phyloP scores from a whole-genome alignment of 2,113 vertebrate species.

The Rissa tridactyla region DNA sequence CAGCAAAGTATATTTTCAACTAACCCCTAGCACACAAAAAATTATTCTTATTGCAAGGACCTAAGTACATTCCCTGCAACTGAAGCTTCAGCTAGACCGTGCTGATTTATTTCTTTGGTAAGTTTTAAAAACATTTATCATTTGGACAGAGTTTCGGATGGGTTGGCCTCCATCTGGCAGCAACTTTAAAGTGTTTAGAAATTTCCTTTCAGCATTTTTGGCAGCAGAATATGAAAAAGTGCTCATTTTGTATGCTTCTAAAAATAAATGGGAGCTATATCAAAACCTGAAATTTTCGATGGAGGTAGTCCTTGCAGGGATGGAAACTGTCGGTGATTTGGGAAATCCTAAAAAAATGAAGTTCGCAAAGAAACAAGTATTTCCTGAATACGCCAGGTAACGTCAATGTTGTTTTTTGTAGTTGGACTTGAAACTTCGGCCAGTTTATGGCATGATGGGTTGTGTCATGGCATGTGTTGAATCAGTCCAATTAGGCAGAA shows the following conservation, averaged over 20 bases:
- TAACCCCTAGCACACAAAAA: background rate
- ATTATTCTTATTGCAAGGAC: background rate
- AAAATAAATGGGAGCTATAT: background rate
- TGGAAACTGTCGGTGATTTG: background rate
- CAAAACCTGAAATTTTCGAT: background rate
- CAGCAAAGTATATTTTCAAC: background rate
- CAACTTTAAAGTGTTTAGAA: background rate
- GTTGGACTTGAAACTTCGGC: background rate
- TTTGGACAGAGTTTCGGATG: background rate
- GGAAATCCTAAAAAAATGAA: background rate
- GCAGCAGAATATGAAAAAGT: background rate
- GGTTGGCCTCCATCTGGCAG: background rate
- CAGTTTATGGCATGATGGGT: background rate
- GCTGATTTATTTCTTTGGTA: background rate
- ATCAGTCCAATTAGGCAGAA: background rate
- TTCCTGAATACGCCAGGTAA: background rate
- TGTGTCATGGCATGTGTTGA: background rate
- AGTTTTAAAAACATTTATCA: background rate
- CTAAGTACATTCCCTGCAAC: background rate
- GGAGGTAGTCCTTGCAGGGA: background rate
- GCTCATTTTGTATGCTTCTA: background rate
- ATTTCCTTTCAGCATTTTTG: background rate
- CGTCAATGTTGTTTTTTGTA: fast-evolving
- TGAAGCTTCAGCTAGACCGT: background rate
- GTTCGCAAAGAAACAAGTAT: background rate